These are phyloP conservation scores for Scylla paramamosain DNA, from an alignment of 1,140 invertebrate species.

Conservation along the genomic window DNA sequence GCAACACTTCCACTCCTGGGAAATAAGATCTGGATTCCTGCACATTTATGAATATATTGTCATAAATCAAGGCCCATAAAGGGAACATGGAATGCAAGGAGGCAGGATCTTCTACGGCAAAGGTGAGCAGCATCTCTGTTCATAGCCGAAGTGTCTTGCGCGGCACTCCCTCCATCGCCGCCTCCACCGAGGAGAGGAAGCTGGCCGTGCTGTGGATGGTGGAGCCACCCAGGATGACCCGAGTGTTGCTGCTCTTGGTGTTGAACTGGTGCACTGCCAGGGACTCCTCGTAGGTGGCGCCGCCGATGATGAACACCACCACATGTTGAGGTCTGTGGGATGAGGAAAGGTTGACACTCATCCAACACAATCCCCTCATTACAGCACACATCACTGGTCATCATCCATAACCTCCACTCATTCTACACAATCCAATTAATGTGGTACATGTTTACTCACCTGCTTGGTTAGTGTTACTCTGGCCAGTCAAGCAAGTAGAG, in stretches of 20 bases:
- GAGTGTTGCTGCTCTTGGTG: slow-evolving; percentile 86
- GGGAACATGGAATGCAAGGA: neutral
- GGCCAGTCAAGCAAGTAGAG: too few relatives aligned
- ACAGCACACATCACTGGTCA: too few relatives aligned
- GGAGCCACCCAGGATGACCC: slow-evolving; percentile 94
- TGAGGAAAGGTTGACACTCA: slow-evolving; percentile 49
- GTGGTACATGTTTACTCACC: too few relatives aligned
- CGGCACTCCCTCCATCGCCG: slow-evolving; percentile 79
- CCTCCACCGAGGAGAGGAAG: slow-evolving; percentile 88
- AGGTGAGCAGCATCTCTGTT: neutral
- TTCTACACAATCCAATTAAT: too few relatives aligned
- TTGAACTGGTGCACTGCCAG: slow-evolving; percentile 92
- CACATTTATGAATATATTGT: neutral
- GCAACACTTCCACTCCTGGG: too few relatives aligned
- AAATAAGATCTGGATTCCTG: neutral
- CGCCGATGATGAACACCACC: slow-evolving; percentile 97
- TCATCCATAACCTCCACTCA: too few relatives aligned
- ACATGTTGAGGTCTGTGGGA: slow-evolving; percentile 89
- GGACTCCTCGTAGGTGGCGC: slow-evolving; percentile 98
- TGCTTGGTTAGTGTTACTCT: too few relatives aligned
- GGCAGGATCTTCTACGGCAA: neutral
- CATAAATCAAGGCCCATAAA: too few relatives aligned
- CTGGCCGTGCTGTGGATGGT: slow-evolving; percentile 93
- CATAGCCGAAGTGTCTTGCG: slow-evolving; percentile 72
- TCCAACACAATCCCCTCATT: too few relatives aligned